phyloP scores from a whole-genome alignment of 2,113 vertebrate genomes.

The Mastomys coucha region DNA sequence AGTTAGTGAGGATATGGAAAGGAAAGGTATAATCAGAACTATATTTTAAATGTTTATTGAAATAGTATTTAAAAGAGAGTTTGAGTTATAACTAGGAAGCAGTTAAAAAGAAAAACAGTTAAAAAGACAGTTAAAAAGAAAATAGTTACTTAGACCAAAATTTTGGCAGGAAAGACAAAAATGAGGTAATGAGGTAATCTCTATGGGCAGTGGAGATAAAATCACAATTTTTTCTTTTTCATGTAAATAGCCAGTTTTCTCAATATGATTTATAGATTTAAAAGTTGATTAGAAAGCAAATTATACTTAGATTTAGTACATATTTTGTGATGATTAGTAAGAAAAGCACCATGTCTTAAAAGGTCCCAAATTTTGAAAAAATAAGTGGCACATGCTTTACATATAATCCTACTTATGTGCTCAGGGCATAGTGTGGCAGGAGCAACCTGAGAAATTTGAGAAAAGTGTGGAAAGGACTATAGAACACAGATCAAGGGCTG shows the following conservation, averaged over 20 bases:
- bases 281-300: no score
- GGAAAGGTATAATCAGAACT: background rate
- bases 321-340: no score
- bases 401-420: no score
- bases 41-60: constrained; percentile 13
- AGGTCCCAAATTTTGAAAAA: no score
- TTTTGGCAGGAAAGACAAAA: background rate
- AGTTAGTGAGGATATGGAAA: background rate
- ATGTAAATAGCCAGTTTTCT: no score
- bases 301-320: no score
- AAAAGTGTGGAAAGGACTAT: background rate
- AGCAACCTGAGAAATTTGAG: background rate
- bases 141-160: background rate
- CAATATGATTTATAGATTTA: no score
- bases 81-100: background rate
- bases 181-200: background rate
- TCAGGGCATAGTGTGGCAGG: no score
- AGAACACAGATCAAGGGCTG: background rate
- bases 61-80: background rate
- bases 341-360: no score
- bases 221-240: no score
- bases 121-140: no score
- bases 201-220: background rate
- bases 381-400: no score
- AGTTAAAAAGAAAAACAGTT: background rate